A percentile compares a stretch with the other conserved stretches of the same genome.
These are phyloP conservation scores for Rhynchophorus ferrugineus DNA, from an alignment of 1,140 invertebrate species.

Conservation along the genomic window DNA sequence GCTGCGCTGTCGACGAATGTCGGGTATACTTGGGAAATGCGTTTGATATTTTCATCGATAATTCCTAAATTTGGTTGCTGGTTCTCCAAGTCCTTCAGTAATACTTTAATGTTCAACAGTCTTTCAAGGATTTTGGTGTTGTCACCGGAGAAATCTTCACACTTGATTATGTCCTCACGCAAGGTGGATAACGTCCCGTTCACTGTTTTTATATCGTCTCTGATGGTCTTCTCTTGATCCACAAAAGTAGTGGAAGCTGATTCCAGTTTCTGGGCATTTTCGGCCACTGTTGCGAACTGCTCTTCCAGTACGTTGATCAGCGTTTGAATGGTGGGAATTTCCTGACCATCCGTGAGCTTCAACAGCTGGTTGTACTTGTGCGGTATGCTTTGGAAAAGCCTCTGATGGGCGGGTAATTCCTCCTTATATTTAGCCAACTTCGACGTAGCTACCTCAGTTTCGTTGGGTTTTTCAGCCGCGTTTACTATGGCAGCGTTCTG, in stretches of 20 bases:
- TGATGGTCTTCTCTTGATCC: constrained; percentile 65
- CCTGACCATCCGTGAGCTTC: constrained; percentile 66
- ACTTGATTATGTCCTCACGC: constrained; percentile 79
- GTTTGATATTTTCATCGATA: constrained; percentile 59
- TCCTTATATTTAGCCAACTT: constrained; percentile 77
- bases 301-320: constrained; percentile 64
- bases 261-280: constrained; percentile 69
- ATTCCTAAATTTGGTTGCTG: constrained; percentile 59
- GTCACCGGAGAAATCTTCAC: constrained; percentile 84
- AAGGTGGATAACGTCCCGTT: constrained; percentile 65
- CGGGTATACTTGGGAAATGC: constrained; percentile 70
- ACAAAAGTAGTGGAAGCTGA: constrained; percentile 59
- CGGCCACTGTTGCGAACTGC: constrained; percentile 69
- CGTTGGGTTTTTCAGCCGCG: constrained; percentile 65
- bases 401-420: constrained; percentile 70
- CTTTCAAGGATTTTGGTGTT: constrained; percentile 74
- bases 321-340: constrained; percentile 60
- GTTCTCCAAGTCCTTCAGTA: constrained; percentile 60
- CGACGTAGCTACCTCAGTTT: constrained; percentile 69
- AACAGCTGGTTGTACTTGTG: constrained; percentile 74
- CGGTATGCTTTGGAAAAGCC: constrained; percentile 65
- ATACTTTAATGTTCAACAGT: constrained; percentile 62
- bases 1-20: constrained; percentile 66
- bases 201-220: constrained; percentile 60
- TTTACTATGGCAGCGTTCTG: constrained; percentile 67